Evolutionary conservation across 2,888 invertebrate genomes (phyloP), one percentile per base, ranked within the genome.

Genomic region (Thecocarcelia acutangulata): DNA sequence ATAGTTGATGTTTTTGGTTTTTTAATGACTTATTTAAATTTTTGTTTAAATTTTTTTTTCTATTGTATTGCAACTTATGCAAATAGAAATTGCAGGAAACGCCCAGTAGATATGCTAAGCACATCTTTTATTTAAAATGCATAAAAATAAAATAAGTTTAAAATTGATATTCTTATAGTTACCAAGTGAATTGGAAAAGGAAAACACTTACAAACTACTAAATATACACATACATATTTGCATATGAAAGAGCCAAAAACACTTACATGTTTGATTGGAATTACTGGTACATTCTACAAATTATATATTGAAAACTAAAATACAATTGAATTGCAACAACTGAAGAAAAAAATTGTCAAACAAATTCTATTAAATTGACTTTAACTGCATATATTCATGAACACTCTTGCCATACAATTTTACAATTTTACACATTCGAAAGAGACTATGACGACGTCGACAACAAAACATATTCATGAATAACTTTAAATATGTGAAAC

Each of bases 401-500:
- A 68, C 46, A 44, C 24, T 44, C 33, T 6, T 61, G 4, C 4
- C 24, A 61, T 44, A 33, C 44, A 76, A 37, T 61, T 69, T 13
- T 28, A 66, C 48, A 66, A 66, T 56, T 75, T 11, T 69, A 46
- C 12, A 50, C 21, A 58, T 58, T 42, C n/a, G 8, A 42, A 12
- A 66, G 59, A 63, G 21, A 37, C 54, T 54, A 44, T 37, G 11
- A 68, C 28, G 21, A 68, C 28, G 54, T 21, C 46, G 40, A 63
- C n/a, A 52, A 66, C 2, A 66, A 54, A 72, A 68, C 19, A 68
- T 72, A 73, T 79, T 61, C 78, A 79, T 52, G 59, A 17, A 59
- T 72, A 61, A 46, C 54, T 72, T 76, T 68, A 59, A 68, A 63
- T 73, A 74, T 69, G 73, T 77, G 69, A 74, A 77, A 69, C 63